Evolutionary conservation across 2,797 vertebrate genomes (phyloP).

Genomic region (Smutsia gigantea): DNA sequence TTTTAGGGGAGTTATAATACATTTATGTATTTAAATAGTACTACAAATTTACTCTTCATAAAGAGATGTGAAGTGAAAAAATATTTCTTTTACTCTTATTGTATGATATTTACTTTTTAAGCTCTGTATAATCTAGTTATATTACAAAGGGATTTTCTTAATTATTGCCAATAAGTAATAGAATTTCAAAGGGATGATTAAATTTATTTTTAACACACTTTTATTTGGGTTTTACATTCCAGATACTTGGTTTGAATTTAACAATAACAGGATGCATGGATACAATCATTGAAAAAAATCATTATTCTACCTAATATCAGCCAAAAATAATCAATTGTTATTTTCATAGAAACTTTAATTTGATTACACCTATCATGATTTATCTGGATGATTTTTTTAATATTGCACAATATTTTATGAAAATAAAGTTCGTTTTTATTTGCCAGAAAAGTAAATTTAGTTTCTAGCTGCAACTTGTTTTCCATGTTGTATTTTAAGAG

Average conservation of each 20-base stretch:
- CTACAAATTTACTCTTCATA: constrained; percentile 63
- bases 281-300: constrained; percentile 82
- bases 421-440: constrained; percentile 44
- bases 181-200: constrained; percentile 46
- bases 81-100: constrained; percentile 13
- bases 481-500: constrained; percentile 6
- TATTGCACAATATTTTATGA: background rate
- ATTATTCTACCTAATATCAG: constrained; percentile 64
- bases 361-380: constrained; percentile 2
- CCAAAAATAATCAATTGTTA: constrained; percentile 29
- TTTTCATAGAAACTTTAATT: constrained; percentile 36
- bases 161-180: constrained; percentile 39
- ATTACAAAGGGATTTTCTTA: constrained; percentile 62
- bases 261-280: constrained; percentile 84
- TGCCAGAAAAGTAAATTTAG: constrained; percentile 27
- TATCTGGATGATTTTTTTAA: constrained; percentile 33
- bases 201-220: constrained; percentile 60
- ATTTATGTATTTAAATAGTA: constrained; percentile 11
- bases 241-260: constrained; percentile 82
- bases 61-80: constrained; percentile 66
- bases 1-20: background rate
- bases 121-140: constrained; percentile 62
- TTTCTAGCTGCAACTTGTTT: constrained; percentile 59
- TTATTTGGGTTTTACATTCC: constrained; percentile 82
- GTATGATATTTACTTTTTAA: constrained; percentile 40